Conservation (phyloP, 2,888 invertebrate genomes). For the Netelia fuscicornis region DNA sequence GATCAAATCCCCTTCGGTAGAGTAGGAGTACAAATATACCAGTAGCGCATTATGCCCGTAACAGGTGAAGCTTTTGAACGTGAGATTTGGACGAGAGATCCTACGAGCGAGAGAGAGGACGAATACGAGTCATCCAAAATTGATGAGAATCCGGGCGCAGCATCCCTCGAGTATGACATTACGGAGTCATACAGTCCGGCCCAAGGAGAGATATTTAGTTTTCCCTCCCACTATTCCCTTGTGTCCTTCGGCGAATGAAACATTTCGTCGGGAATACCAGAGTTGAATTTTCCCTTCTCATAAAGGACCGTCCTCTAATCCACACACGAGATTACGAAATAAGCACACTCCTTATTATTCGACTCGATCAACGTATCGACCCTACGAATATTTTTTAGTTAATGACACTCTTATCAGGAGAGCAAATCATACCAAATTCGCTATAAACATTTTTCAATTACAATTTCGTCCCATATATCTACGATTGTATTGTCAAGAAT, state of each 20-base stretch:
- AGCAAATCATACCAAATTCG: neutral
- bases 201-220: slow-evolving; percentile 37
- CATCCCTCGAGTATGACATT: slow-evolving; percentile 53
- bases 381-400: neutral
- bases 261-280: slow-evolving; percentile 26
- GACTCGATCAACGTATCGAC: neutral
- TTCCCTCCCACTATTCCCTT: slow-evolving; percentile 22
- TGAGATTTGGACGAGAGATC: too few species aligned
- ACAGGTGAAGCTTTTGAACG: too few species aligned
- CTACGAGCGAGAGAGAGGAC: too few species aligned
- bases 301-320: neutral
- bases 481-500: too few species aligned
- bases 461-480: too few species aligned
- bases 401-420: neutral
- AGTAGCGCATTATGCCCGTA: neutral
- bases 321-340: neutral
- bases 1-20: neutral
- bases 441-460: too few species aligned
- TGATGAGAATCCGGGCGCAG: slow-evolving; percentile 55
- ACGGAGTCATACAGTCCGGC: slow-evolving; percentile 54
- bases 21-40: neutral
- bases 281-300: slow-evolving; percentile 41
- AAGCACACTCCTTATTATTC: neutral
- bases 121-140: slow-evolving; percentile 44
- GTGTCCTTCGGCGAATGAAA: slow-evolving; percentile 39